Evolutionary conservation across 2,113 vertebrate species (phyloP).

Genomic region (Glaucomys volans): DNA sequence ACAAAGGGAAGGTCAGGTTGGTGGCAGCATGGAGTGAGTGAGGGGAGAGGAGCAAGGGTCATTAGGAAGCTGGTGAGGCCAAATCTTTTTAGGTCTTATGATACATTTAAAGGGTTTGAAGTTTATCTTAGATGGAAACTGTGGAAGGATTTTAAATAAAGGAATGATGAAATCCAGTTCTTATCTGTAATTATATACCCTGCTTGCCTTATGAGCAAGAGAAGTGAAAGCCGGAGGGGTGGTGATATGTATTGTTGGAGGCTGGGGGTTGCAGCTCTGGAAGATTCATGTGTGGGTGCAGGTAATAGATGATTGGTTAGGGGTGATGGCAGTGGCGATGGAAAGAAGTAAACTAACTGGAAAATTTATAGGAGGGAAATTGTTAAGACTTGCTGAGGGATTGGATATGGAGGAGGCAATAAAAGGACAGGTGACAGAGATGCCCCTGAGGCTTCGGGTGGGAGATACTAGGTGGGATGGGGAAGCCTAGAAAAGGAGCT

Average conservation of each 20-base stretch:
- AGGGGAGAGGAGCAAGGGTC: neutral
- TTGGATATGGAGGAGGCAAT: neutral
- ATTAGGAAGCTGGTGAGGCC: neutral
- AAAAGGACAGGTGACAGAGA: neutral
- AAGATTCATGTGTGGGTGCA: neutral
- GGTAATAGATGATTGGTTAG: neutral
- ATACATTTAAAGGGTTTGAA: neutral
- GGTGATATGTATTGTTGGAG: neutral
- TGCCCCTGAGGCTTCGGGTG: neutral
- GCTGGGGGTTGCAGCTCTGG: neutral
- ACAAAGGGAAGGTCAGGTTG: neutral
- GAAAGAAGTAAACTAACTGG: neutral
- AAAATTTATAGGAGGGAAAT: neutral
- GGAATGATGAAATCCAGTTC: neutral
- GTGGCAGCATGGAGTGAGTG: too few species aligned
- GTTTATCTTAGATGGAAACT: constrained; percentile 23
- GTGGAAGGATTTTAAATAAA: neutral
- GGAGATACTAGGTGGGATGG: neutral
- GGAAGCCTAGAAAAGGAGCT: neutral
- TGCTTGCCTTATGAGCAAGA: neutral
- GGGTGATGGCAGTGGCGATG: neutral
- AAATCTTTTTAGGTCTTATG: neutral
- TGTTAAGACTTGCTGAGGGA: neutral
- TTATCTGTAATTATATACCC: neutral
- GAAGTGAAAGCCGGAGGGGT: neutral